phyloP scores from a whole-genome alignment of 2,888 invertebrate species.

The Synanthedon myopaeformis region DNA sequence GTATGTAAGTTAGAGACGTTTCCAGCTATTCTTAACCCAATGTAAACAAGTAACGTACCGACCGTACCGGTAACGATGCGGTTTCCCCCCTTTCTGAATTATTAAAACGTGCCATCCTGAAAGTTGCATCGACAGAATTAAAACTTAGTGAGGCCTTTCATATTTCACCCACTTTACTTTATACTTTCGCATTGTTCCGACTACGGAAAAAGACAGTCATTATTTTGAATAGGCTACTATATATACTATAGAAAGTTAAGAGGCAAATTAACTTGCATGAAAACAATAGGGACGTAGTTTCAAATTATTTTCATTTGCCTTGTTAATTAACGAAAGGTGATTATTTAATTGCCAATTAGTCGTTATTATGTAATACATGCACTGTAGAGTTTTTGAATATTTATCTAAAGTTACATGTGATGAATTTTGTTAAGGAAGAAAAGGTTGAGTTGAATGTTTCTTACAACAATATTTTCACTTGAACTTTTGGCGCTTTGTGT shows the following conservation, averaged over 20 bases:
- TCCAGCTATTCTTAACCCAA: conserved; percentile 6
- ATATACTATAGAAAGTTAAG: no score
- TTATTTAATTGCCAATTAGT: no score
- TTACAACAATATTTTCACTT: neutral
- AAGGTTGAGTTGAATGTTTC: neutral
- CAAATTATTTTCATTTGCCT: no score
- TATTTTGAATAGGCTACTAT: no score
- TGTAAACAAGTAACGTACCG: conserved; percentile 19
- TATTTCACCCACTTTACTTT: conserved; percentile 42
- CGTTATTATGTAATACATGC: no score
- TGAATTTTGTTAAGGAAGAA: no score
- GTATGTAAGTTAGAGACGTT: neutral
- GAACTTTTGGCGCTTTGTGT: neutral
- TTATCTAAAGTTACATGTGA: no score
- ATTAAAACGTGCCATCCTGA: conserved; percentile 56
- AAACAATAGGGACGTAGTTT: no score
- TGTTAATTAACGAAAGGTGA: no score
- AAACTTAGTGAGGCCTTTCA: conserved; percentile 55
- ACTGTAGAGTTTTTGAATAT: no score
- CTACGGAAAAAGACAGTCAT: neutral
- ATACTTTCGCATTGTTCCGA: conserved; percentile 4
- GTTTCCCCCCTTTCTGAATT: conserved; percentile 46
- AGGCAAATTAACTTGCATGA: no score
- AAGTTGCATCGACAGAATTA: conserved; percentile 62
- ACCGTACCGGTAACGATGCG: conserved; percentile 40